Evolutionary conservation across 2,797 vertebrate species (phyloP).

Genomic region (Phalanger gymnotis): DNA sequence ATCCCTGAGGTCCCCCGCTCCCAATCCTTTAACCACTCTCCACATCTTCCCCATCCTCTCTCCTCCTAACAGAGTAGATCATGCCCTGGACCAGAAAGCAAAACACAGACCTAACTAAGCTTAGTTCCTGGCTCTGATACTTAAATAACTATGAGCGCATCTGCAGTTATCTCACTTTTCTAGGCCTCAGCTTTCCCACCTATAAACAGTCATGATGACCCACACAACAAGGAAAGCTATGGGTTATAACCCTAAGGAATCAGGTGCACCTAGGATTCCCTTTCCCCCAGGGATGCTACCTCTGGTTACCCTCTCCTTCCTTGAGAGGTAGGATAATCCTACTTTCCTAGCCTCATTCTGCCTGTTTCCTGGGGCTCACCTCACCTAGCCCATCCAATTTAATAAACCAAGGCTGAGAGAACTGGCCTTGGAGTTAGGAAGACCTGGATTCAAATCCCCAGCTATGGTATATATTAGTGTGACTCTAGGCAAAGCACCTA

Average conservation of each 20-base stretch:
- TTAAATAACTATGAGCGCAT: not conserved
- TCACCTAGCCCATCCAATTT: not conserved
- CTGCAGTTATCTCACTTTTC: not conserved
- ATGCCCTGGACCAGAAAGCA: not conserved
- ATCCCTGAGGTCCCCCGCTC: not conserved
- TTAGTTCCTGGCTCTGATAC: not conserved
- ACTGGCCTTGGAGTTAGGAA: not conserved
- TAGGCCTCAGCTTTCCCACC: not conserved
- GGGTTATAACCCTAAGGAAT: not conserved
- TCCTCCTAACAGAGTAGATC: not conserved
- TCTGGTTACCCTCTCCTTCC: not conserved
- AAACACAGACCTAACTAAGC: not conserved
- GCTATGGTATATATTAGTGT: not conserved
- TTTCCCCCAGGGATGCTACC: not conserved
- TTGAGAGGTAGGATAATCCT: not conserved
- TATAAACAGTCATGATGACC: not conserved
- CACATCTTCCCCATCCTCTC: not conserved
- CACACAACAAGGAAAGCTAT: not conserved
- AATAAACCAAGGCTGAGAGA: not conserved
- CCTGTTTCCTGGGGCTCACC: not conserved
- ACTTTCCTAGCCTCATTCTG: not conserved
- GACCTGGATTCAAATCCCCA: not conserved
- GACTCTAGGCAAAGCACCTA: not conserved
- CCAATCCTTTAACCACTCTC: not conserved
- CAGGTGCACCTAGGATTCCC: not conserved